Base-by-base conservation (phyloP, 1,140 invertebrate genomes). In the Tetragnatha versicolor region DNA sequence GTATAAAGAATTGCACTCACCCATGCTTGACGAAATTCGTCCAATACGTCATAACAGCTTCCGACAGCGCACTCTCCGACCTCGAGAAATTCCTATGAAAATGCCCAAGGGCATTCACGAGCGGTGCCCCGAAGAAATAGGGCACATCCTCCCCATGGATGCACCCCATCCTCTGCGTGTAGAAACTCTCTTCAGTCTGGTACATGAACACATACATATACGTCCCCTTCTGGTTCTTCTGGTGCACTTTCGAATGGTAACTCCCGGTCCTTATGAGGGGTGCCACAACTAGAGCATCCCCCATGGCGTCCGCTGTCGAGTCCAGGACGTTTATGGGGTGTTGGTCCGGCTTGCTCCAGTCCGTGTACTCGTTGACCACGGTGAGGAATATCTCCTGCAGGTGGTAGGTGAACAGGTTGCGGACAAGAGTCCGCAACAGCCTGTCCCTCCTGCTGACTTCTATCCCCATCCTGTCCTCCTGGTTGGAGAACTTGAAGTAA, bases 1-100 rank as follows among this genome's bases (percentile, higher is more conserved):
- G 12, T 1, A 22, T 61, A 35, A 5, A 61, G 51, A 20, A 27
- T 22, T 1, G 0, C 1, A 55, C 79, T 83, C 88, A 98, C 97
- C 97, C 97, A 17, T 92, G 94, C 84, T 94, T 93, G 12, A 94
- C 95, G 85, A 99, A 99, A 88, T 98, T 99, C n/a, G 94, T 92
- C 88, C 97, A 93, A 84, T 97, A 97, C 35, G 93, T 90, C 89
- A 99, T 98, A 63, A 97, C 93, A 66, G 93, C 93, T 87, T 98
- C 94, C 1, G 95, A 93, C 7, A 99, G 88, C 61, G 92, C 90
- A 68, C 93, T 89, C 88, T 99, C 97, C 20, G 92, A 90, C 85
- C 92, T 94, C 6, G 93, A 96, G 87, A 95, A 98, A 87, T 96
- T 94, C 82, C 91, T 80, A 2, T 83, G 83, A 75, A 86, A 88